phyloP scores from a whole-genome alignment of 2,113 vertebrate species.

The Rhinoderma darwinii region DNA sequence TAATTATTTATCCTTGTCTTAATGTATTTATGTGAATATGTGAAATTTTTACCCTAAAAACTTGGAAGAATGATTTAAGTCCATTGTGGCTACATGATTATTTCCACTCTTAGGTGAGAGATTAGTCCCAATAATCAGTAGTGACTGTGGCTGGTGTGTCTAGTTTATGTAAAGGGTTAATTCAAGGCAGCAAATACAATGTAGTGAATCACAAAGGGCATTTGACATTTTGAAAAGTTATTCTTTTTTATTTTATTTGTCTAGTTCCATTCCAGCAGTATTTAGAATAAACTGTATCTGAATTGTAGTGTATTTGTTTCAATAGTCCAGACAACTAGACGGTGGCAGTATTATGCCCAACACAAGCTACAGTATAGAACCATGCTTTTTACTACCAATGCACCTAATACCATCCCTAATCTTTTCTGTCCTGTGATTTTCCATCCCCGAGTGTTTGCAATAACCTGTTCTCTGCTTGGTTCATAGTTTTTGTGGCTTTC shows the following conservation, averaged over 20 bases:
- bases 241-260: slow-evolving; percentile 69
- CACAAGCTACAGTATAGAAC: slow-evolving; percentile 23
- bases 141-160: slow-evolving; percentile 87
- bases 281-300: slow-evolving; percentile 81
- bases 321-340: slow-evolving; percentile 63
- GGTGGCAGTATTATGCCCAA: slow-evolving; percentile 67
- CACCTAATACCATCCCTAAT: neutral
- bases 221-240: slow-evolving; percentile 66
- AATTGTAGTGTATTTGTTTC: slow-evolving; percentile 67
- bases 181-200: slow-evolving; percentile 76
- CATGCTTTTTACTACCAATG: slow-evolving; percentile 7
- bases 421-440: slow-evolving; percentile 28
- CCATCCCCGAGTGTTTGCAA: slow-evolving; percentile 36
- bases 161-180: slow-evolving; percentile 85
- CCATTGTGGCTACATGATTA: slow-evolving; percentile 73
- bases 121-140: slow-evolving; percentile 81
- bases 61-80: slow-evolving; percentile 80
- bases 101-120: slow-evolving; percentile 85
- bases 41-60: slow-evolving; percentile 80
- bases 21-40: slow-evolving; percentile 95
- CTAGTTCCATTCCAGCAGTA: slow-evolving; percentile 70
- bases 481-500: slow-evolving; percentile 51
- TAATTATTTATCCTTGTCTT: slow-evolving; percentile 98
- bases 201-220: slow-evolving; percentile 69
- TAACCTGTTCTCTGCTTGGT: slow-evolving; percentile 44